These are phyloP conservation scores for Papilio polytes DNA, from an alignment of 1,140 invertebrate genomes.

Conservation along the genomic window DNA sequence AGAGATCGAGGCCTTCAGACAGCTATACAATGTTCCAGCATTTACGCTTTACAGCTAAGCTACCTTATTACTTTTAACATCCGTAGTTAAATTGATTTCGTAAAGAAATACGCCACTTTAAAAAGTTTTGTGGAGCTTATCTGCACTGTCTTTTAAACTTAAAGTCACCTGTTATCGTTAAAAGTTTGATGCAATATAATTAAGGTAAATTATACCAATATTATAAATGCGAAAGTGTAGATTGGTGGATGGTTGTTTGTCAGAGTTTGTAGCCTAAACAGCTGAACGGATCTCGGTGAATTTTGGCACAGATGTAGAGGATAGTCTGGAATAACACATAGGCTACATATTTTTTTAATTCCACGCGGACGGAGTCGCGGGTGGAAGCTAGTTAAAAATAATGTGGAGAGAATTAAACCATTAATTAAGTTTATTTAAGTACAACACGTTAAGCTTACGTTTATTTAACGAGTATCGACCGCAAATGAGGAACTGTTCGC, in stretches of 20 bases:
- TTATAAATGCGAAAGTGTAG: no score
- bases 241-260: no score
- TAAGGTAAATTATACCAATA: no score
- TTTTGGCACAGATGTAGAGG: no score
- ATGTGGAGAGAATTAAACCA: not conserved
- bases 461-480: constrained; percentile 44
- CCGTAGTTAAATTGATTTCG: constrained; percentile 60
- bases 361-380: no score
- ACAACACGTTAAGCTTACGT: not conserved
- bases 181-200: no score
- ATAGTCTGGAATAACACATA: no score
- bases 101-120: constrained; percentile 6
- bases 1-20: constrained; percentile 69
- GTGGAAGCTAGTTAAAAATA: no score
- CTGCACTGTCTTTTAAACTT: not conserved
- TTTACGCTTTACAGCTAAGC: constrained; percentile 69
- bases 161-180: not conserved
- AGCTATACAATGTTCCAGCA: constrained; percentile 67
- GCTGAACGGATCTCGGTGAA: no score
- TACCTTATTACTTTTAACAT: constrained; percentile 74
- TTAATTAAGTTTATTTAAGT: not conserved
- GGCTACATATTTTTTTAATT: no score
- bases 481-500: constrained; percentile 49
- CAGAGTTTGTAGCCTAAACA: no score
- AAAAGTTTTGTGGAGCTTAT: not conserved